Conservation (phyloP, 1,140 invertebrate species). For the Saccostrea cuccullata region DNA sequence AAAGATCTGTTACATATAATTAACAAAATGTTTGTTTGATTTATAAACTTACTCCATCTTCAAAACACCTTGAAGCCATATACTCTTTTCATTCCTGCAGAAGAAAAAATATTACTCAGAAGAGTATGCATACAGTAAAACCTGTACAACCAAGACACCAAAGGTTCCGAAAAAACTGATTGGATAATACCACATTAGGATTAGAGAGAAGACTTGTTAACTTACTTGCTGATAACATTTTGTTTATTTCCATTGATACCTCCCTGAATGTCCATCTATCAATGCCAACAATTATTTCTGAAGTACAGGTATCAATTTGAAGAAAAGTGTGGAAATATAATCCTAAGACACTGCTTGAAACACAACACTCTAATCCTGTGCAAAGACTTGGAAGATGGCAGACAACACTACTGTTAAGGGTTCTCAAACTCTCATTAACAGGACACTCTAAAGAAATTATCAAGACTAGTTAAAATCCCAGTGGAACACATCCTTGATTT, state of each 20-base stretch:
- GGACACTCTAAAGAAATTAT: neutral
- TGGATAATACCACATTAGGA: too few relatives aligned
- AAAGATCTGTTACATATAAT: too few relatives aligned
- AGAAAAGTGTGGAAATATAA: constrained; percentile 30
- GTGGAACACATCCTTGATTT: too few relatives aligned
- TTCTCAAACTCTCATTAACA: neutral
- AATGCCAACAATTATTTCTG: constrained; percentile 34
- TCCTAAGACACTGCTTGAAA: neutral
- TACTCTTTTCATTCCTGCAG: constrained; percentile 1
- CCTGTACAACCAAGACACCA: too few relatives aligned
- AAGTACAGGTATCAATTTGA: constrained; percentile 29
- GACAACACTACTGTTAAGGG: constrained; percentile 7
- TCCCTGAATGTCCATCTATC: constrained; percentile 32
- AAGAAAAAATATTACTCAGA: neutral
- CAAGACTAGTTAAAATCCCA: neutral
- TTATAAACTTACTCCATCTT: constrained; percentile 30
- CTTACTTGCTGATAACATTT: constrained; percentile 7
- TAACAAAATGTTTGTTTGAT: too few relatives aligned
- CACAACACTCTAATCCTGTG: constrained; percentile 55
- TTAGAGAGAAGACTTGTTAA: neutral
- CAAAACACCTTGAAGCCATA: constrained; percentile 38
- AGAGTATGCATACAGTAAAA: neutral
- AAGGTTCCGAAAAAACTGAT: too few relatives aligned
- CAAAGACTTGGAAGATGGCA: constrained; percentile 45
- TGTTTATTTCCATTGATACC: neutral